Evolutionary conservation across 2,888 invertebrate genomes (phyloP).

Genomic region (Tetranychus truncatus): DNA sequence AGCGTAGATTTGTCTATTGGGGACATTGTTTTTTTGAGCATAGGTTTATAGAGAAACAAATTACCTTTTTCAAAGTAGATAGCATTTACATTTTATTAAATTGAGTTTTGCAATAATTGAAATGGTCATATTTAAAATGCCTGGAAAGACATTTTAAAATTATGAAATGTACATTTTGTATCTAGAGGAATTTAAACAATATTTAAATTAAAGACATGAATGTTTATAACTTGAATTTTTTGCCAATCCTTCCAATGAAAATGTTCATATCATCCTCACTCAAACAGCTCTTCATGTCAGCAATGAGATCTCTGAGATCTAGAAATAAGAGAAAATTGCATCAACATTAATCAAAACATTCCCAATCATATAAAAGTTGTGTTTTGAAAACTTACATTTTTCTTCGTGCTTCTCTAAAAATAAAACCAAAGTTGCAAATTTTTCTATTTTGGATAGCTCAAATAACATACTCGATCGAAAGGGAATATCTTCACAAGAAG

Average conservation of each 20-base stretch:
- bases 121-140: neutral
- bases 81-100: neutral
- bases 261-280: neutral
- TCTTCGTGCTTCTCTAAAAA: neutral
- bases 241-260: neutral
- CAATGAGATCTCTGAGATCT: neutral
- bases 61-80: neutral
- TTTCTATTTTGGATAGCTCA: neutral
- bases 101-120: neutral
- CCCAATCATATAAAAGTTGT: neutral
- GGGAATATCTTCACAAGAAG: neutral
- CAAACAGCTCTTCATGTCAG: neutral
- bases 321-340: neutral
- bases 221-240: neutral
- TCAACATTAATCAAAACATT: neutral
- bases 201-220: neutral
- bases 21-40: neutral
- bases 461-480: neutral
- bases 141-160: neutral
- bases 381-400: neutral
- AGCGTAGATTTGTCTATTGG: too few relatives aligned
- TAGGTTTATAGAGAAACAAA: neutral
- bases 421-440: neutral
- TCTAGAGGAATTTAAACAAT: neutral
- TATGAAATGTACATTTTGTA: neutral